Evolutionary conservation across 1,140 invertebrate species (phyloP).

Genomic region (Tetramorium simillimum): DNA sequence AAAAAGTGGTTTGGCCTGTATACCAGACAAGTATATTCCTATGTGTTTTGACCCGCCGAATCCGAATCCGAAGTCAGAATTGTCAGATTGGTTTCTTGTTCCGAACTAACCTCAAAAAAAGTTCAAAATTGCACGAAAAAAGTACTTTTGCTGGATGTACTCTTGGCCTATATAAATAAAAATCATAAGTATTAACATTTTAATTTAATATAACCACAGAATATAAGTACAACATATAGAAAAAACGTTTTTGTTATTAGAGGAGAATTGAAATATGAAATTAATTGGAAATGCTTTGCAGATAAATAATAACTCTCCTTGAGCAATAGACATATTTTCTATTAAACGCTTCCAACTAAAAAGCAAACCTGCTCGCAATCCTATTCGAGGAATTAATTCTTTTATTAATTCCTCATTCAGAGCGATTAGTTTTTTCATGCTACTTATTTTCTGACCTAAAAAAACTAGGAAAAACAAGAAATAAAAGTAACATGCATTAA

Average conservation of each 20-base stretch:
- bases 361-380: constrained; percentile 18
- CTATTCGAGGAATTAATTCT: constrained; percentile 32
- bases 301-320: not conserved
- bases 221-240: not conserved
- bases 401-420: constrained; percentile 33
- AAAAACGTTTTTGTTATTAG: not conserved
- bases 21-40: too few relatives aligned
- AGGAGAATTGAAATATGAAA: not conserved
- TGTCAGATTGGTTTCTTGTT: too few relatives aligned
- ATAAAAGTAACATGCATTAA: not conserved
- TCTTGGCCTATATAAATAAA: too few relatives aligned
- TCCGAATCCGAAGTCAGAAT: too few relatives aligned
- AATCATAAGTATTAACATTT: not conserved
- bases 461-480: not conserved
- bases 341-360: not conserved
- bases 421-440: not conserved
- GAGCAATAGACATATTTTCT: not conserved
- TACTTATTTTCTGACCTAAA: constrained; percentile 16
- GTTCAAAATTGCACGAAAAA: too few relatives aligned
- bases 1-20: too few relatives aligned
- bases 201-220: not conserved
- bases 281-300: not conserved
- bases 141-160: too few relatives aligned
- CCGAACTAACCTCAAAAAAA: too few relatives aligned
- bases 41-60: too few relatives aligned